These are phyloP conservation scores for Malthinus seriepunctatus DNA, from an alignment of 2,888 invertebrate genomes.

Conservation along the genomic window DNA sequence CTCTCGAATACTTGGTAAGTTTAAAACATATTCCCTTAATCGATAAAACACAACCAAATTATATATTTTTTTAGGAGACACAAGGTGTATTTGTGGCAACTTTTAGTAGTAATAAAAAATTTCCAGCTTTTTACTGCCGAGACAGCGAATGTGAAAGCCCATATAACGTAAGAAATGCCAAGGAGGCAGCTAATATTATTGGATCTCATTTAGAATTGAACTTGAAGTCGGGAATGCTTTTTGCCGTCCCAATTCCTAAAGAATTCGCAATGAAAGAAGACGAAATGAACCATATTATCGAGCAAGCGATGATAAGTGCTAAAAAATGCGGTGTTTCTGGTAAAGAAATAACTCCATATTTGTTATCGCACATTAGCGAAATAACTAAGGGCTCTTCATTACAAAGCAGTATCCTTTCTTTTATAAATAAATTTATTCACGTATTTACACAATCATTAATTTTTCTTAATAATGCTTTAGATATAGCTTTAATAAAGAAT, in stretches of 20 bases:
- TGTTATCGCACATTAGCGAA: slow-evolving; percentile 75
- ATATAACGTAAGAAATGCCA: slow-evolving; percentile 64
- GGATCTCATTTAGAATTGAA: slow-evolving; percentile 56
- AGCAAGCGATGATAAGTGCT: slow-evolving; percentile 68
- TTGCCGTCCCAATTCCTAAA: slow-evolving; percentile 90
- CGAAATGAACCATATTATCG: slow-evolving; percentile 71
- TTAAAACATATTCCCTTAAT: slow-evolving; percentile 11
- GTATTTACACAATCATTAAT: not conserved
- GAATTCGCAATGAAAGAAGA: slow-evolving; percentile 65
- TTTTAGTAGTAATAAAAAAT: slow-evolving; percentile 69
- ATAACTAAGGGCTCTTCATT: slow-evolving; percentile 85
- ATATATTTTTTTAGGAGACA: slow-evolving; percentile 73
- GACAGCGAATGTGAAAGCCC: slow-evolving; percentile 76
- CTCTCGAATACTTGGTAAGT: slow-evolving; percentile 88
- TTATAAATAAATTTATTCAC: not conserved
- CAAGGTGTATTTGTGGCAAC: slow-evolving; percentile 90
- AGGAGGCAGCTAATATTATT: slow-evolving; percentile 76
- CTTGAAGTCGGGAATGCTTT: slow-evolving; percentile 73
- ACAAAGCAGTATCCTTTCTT: slow-evolving; percentile 77
- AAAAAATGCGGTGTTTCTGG: slow-evolving; percentile 67
- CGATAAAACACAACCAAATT: slow-evolving; percentile 11
- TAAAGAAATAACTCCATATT: slow-evolving; percentile 91
- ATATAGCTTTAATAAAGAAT: slow-evolving; percentile 90
- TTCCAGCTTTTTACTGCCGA: slow-evolving; percentile 93
- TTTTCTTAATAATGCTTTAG: slow-evolving; percentile 53